Evolutionary conservation across 2,888 invertebrate genomes (phyloP), one percentile per base, ranked within the genome.

Genomic region (Tinea pellionella): DNA sequence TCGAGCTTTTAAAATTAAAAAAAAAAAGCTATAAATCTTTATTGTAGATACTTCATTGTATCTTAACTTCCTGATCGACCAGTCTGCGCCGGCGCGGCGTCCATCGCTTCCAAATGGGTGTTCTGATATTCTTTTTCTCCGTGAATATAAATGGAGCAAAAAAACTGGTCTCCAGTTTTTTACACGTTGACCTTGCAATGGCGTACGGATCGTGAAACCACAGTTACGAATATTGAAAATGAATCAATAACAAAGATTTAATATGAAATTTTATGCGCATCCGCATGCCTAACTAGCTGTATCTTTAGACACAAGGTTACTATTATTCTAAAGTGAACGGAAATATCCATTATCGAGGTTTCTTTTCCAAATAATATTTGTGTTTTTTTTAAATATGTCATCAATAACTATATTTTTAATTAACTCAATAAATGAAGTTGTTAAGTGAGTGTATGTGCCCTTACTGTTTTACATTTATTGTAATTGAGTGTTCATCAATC

Each of bases 41-140:
- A 77, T 74, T 77, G 79, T 43, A 59, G 59, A 42, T 41, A 59
- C 18, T n/a, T 59, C 16, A 29, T 42, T 30, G 42, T 42, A 42
- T 69, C 69, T 76, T 69, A 69, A 82, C 83, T 87, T 87, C 87
- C 87, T 86, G 86, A 78, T 68, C 68, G 78, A 79, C 86, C 78
- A 77, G 85, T 84, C 73, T 59, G 68, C 32, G 62, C 63, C 65
- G 67, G 67, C 70, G 75, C 71, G 73, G 78, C 80, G 80, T 79
- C 86, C 85, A 85, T 72, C 73, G 78, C 80, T 81, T 79, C 86
- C 85, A 85, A 85, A 85, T 81, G 77, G 77, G 79, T 77, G 78
- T 79, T 78, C 78, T 74, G 78, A 78, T 85, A 79, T 78, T 84
- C 75, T 80, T 83, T 83, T 84, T 85, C 76, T 78, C 76, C 66